These are phyloP conservation scores for Popillia japonica DNA, from an alignment of 1,140 invertebrate species.

Conservation along the genomic window DNA sequence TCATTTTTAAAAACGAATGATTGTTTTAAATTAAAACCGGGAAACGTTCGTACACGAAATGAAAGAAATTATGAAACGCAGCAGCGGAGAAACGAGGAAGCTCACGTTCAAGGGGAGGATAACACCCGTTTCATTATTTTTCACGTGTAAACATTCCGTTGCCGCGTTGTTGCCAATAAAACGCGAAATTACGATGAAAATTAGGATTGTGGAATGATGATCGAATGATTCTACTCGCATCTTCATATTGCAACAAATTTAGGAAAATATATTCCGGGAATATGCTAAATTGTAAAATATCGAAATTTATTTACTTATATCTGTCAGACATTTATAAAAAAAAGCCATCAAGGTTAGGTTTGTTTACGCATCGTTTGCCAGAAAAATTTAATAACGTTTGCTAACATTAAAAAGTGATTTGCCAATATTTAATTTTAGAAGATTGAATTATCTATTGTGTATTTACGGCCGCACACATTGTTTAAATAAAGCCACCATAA, in stretches of 20 bases:
- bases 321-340: neutral
- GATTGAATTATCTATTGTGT: too few species aligned
- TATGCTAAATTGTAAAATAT: neutral
- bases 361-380: neutral
- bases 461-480: too few species aligned
- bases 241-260: too few species aligned
- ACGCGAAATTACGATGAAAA: neutral
- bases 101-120: neutral
- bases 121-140: neutral
- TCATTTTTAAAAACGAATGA: slow-evolving; percentile 31
- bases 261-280: too few species aligned
- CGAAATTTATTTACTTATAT: slow-evolving; percentile 6
- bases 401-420: slow-evolving; percentile 7
- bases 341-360: slow-evolving; percentile 4
- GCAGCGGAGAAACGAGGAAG: neutral
- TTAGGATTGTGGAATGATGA: neutral
- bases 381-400: neutral
- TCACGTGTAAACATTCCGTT: neutral
- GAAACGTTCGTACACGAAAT: neutral
- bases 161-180: slow-evolving; percentile 3
- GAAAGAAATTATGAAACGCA: slow-evolving; percentile 23
- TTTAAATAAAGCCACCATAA: too few species aligned
- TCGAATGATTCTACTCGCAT: neutral
- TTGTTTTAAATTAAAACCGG: slow-evolving; percentile 33
- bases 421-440: slow-evolving; percentile 12